Conservation (phyloP, 2,888 invertebrate genomes). For the Mesochorus sp. region DNA sequence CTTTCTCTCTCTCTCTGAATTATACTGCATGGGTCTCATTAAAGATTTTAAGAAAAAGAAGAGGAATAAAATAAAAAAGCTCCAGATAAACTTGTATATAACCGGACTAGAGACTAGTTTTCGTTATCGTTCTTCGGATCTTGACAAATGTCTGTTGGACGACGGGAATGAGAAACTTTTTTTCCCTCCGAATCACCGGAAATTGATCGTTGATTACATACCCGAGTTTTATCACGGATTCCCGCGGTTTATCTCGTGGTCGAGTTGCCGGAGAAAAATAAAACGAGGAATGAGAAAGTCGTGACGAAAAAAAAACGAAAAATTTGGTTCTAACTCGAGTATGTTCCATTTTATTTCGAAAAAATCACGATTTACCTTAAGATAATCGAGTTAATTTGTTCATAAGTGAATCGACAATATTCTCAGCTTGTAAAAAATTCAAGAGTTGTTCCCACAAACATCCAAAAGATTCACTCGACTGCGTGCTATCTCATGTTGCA, state of each 20-base stretch:
- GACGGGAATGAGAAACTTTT: constrained; percentile 18
- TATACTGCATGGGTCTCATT: constrained; percentile 21
- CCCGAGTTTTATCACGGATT: constrained; percentile 10
- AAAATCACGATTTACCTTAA: no score
- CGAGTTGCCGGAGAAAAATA: constrained; percentile 1
- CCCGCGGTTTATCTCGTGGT: constrained; percentile 2
- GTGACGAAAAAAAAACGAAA: background rate
- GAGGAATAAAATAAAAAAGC: background rate
- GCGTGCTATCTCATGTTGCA: no score
- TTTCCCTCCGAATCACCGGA: constrained; percentile 30
- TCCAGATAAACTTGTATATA: constrained; percentile 28
- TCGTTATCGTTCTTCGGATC: constrained; percentile 43
- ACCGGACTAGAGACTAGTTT: constrained; percentile 33
- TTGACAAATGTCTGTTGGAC: constrained; percentile 40
- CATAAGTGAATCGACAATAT: no score
- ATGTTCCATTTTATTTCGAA: no score
- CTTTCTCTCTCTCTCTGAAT: constrained; percentile 19
- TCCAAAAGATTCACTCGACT: no score
- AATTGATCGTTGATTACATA: constrained; percentile 44
- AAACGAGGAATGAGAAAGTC: no score
- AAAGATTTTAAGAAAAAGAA: constrained; percentile 22
- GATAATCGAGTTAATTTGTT: no score
- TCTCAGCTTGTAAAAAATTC: no score
- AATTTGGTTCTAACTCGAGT: no score
- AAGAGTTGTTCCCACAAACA: no score